Evolutionary conservation across 2,797 vertebrate species (phyloP), one percentile per base, ranked within the genome.

Genomic region (Dendrocincla fuliginosa): DNA sequence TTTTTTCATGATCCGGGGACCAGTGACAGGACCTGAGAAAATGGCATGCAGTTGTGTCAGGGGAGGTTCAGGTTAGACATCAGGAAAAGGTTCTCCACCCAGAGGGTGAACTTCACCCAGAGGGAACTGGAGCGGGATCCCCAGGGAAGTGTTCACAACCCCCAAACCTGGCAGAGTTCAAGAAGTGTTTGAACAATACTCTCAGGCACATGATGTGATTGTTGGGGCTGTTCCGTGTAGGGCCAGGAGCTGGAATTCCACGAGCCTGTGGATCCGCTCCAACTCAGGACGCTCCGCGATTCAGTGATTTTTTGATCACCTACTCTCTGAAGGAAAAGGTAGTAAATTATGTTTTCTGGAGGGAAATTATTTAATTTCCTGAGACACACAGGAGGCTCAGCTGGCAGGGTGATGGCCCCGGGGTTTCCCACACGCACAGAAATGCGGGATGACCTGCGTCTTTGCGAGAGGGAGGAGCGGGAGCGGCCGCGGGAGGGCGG

Each of bases 401-500:
- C 42, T 65, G 65, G 16, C 19, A 47, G 46, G 75, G 18, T 15
- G 37, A 33, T 6, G 39, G 13, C 28, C 19, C 7, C 1, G 7
- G 32, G 23, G 20, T 4, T 30, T 63, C 53, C n/a, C 18, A 9
- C 27, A 11, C 1, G 46, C 67, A 3, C 20, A 0, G 16, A 30
- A 39, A 23, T 16, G 6, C 1, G 27, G 10, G 42, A 5, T 12
- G 57, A 16, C 13, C 30, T 2, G 16, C 8, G 1, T 20, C 19
- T 44, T 20, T 44, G 44, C 2, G 46, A 56, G 11, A 1, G 49
- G 25, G 25, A 15, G 8, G 49, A 41, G 33, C 16, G 6, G 0
- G 16, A 5, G 33, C 7, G 14, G 44, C 97, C 91, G 42, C 93
- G 37, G 86, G 97, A 94, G 96, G 97, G 96, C 93, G 96, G 87